Evolutionary conservation across 1,140 invertebrate genomes (phyloP), one percentile per base, ranked within the genome.

Genomic region (Aphelinus certus): DNA sequence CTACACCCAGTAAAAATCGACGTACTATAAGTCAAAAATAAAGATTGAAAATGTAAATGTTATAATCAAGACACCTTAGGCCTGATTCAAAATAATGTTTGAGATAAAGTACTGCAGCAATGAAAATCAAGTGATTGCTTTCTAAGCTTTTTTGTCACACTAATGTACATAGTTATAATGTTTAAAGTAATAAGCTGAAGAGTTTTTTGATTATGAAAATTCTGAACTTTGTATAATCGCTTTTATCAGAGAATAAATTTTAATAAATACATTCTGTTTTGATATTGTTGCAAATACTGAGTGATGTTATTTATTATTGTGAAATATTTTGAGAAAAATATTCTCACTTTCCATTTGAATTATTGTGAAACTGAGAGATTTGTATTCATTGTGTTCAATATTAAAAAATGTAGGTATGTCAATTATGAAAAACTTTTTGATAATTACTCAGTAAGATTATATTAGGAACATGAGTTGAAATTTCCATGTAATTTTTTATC

Each of bases 181-280:
- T 76, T 77, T 77, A 71, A 48, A 56, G 63, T 47, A 56, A 62
- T 4, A 72, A 69, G 60, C n/a, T 45, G 62, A 67, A 71, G 5
- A 69, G 71, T 71, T 73, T 81, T 60, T 77, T 79, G 73, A 77
- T 74, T 65, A 71, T 62, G 76, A 73, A 79, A 72, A 78, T 66
- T 60, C 60, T 76, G 78, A 78, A 74, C 71, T 80, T 82, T 82
- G 79, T 82, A 80, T 80, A 81, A 78, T 75, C 71, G 78, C 60
- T 26, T 26, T 26, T 26, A 26, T 26, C 26, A 26, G 26, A 73
- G 79, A 73, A 79, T 81, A 80, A 80, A 81, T 78, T 72, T 77
- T 45, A 69, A 67, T 57, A 79, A 77, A 77, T 53, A 63, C 66
- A 53, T 73, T 65, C 7, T 72, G 74, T 60, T n/a, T 51, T 76